Evolutionary conservation across 2,888 invertebrate genomes (phyloP).

Genomic region (Bugula neritina): DNA sequence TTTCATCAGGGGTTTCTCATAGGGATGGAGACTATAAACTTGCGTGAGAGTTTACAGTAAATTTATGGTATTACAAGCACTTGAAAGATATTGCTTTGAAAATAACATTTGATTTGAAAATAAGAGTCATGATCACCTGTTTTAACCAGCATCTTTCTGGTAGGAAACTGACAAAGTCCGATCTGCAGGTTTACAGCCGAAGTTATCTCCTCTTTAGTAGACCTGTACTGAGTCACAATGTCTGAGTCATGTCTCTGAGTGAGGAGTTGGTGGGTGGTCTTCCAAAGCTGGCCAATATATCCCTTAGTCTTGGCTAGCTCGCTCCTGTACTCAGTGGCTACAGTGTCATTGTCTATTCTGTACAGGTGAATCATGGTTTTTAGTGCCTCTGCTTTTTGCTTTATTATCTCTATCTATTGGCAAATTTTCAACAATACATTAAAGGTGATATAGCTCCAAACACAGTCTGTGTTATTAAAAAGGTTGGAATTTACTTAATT

Average conservation of each 20-base stretch:
- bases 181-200: neutral
- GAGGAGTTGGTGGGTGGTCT: neutral
- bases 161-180: neutral
- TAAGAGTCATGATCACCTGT: too few relatives aligned
- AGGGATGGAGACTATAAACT: too few relatives aligned
- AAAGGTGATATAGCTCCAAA: too few relatives aligned
- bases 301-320: neutral
- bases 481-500: too few relatives aligned
- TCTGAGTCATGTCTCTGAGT: slow-evolving; percentile 1
- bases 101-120: too few relatives aligned
- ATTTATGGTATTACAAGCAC: too few relatives aligned
- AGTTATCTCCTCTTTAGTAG: neutral
- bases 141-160: neutral
- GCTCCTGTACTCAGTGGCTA: neutral
- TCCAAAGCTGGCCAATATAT: neutral
- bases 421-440: too few relatives aligned
- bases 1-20: too few relatives aligned
- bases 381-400: neutral
- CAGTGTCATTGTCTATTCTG: slow-evolving; percentile 12
- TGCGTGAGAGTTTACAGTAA: too few relatives aligned
- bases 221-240: neutral
- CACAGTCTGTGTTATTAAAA: too few relatives aligned
- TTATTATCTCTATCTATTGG: neutral
- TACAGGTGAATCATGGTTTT: neutral
- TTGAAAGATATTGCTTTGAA: too few relatives aligned